Base-by-base conservation (phyloP, 2,797 vertebrate species). In the Poeciliopsis paucimaculata region DNA sequence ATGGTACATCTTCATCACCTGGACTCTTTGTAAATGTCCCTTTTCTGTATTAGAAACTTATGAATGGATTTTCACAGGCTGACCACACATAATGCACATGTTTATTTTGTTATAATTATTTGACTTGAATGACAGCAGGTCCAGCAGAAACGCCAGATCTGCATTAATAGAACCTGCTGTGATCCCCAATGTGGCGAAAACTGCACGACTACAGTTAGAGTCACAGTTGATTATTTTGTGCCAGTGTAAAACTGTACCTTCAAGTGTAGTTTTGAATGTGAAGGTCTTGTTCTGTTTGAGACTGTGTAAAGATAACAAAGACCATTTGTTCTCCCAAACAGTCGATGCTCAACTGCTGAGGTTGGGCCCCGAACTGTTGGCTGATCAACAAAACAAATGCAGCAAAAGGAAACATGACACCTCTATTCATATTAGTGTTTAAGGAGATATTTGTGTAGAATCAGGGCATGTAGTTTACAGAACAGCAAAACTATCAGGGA, bases 401-500 rank as follows among this genome's bases (percentile, higher is more conserved):
- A 71, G 41, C 26, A 15, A n/a, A 20, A 41, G 51, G 51, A 41
- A 74, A 28, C 2, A 18, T 51, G 39, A 15, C 55, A 10, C n/a
- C 39, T 31, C 55, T 31, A 16, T 83, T 88, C 31, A 7, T 75
- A 57, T 88, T 83, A 79, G 85, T 91, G 92, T 94, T 92, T 94
- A 92, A 90, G 92, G 46, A 72, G 13, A 85, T 66, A 16, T 71
- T 28, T 82, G 77, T 79, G 75, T 86, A 82, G 77, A 81, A 45
- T 72, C 66, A 79, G 75, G 73, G 76, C 84, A 82, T 60, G n/a
- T 93, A 90, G 89, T 92, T 89, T 91, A 87, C 87, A 86, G 34
- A 84, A n/a, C 70, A 60, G 84, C 86, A 84, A 89, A 88, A 77
- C 77, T 88, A 87, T 93, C 92, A 91, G 91, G 92, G 89, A 86